phyloP scores from a whole-genome alignment of 2,888 invertebrate species.

The Eupeodes luniger region DNA sequence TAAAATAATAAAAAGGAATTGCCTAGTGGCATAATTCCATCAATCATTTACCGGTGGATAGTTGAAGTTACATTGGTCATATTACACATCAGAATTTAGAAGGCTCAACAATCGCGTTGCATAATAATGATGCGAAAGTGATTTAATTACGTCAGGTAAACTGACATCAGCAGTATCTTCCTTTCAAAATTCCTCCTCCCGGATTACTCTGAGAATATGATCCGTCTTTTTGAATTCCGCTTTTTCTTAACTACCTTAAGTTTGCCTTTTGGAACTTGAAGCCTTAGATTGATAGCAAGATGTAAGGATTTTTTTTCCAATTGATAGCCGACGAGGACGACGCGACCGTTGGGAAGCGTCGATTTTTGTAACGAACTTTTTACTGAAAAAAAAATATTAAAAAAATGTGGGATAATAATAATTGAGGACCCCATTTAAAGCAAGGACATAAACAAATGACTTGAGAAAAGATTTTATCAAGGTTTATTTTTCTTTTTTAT shows the following conservation, averaged over 20 bases:
- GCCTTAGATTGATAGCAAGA: background rate
- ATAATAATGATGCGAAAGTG: conserved; percentile 64
- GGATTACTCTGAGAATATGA: conserved; percentile 49
- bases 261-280: conserved; percentile 24
- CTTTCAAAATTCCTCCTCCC: conserved; percentile 40
- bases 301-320: background rate
- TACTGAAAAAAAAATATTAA: background rate
- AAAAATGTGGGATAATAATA: background rate
- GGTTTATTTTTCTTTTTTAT: conserved; percentile 9
- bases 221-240: conserved; percentile 11
- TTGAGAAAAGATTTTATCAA: conserved; percentile 67
- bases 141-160: conserved; percentile 74
- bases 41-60: conserved; percentile 59
- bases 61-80: conserved; percentile 68
- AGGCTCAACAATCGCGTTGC: conserved; percentile 50
- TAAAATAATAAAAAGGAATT: conserved; percentile 29
- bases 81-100: conserved; percentile 48
- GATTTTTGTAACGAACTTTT: conserved; percentile 73
- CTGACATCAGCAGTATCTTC: conserved; percentile 43
- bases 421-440: conserved; percentile 13
- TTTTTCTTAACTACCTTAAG: conserved; percentile 20
- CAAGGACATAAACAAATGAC: conserved; percentile 45
- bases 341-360: conserved; percentile 26
- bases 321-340: background rate
- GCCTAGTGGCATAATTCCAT: conserved; percentile 71